Evolutionary conservation across 1,140 invertebrate species (phyloP).

Genomic region (Drosophila lini): DNA sequence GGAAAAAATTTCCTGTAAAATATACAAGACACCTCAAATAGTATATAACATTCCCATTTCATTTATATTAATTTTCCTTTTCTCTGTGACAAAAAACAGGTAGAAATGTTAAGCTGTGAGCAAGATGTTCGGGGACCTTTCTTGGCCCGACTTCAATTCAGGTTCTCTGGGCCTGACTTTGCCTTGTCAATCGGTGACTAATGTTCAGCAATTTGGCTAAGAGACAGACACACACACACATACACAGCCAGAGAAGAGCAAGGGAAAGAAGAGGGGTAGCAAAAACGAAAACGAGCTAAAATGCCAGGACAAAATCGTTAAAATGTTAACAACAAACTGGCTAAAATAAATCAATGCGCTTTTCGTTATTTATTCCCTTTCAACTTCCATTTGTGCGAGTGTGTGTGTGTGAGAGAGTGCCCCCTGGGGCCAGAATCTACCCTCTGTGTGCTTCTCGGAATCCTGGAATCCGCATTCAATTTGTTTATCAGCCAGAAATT

Average conservation of each 20-base stretch:
- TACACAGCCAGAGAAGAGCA: constrained; percentile 17
- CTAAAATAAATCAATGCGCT: constrained; percentile 81
- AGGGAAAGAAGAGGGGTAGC: constrained; percentile 4
- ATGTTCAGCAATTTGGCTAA: constrained; percentile 82
- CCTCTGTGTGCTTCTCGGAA: constrained; percentile 18
- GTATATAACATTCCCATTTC: neutral
- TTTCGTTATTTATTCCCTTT: constrained; percentile 80
- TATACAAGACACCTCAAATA: too few species aligned
- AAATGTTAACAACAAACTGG: constrained; percentile 81
- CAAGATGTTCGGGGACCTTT: constrained; percentile 22
- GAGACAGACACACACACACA: constrained; percentile 62
- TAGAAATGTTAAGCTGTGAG: constrained; percentile 24
- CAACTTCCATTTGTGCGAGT: constrained; percentile 46
- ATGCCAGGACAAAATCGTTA: constrained; percentile 81
- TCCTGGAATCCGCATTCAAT: constrained; percentile 70
- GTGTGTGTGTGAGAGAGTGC: constrained; percentile 15
- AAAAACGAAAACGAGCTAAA: constrained; percentile 62
- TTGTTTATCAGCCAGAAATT: constrained; percentile 80
- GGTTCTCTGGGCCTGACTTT: constrained; percentile 40
- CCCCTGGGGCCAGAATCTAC: constrained; percentile 36
- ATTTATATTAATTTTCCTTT: neutral
- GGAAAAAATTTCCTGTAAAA: too few species aligned
- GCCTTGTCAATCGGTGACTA: constrained; percentile 81
- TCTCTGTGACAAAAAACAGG: constrained; percentile 10
- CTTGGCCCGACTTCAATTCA: constrained; percentile 43